Evolutionary conservation across 2,113 vertebrate genomes (phyloP).

Genomic region (Chaenocephalus aceratus): DNA sequence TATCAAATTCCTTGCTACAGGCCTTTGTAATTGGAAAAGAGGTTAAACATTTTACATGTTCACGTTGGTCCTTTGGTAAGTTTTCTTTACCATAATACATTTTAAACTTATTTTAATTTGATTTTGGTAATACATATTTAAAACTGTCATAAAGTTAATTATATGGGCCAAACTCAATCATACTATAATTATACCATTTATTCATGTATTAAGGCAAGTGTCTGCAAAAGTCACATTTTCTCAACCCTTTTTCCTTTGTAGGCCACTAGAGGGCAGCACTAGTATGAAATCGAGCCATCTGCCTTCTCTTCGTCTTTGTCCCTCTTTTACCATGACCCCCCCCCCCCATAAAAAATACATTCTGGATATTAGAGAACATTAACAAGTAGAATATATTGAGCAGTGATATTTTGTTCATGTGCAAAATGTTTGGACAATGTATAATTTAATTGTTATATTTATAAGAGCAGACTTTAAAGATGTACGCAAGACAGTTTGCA

Average conservation of each 20-base stretch:
- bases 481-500: neutral
- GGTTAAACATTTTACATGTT: too few relatives aligned
- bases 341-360: neutral
- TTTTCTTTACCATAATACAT: neutral
- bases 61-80: neutral
- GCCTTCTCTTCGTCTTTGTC: neutral
- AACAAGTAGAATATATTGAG: neutral
- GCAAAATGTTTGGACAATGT: neutral
- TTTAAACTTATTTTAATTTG: neutral
- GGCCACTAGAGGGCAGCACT: constrained; percentile 49
- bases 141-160: neutral
- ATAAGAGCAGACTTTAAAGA: neutral
- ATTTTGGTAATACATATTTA: neutral
- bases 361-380: neutral
- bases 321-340: neutral
- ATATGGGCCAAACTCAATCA: neutral
- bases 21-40: neutral
- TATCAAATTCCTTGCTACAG: neutral
- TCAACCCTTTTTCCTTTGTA: neutral
- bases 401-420: too few relatives aligned
- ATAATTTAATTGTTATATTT: neutral
- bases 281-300: neutral
- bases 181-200: neutral
- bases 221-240: neutral
- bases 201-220: neutral